phyloP scores from a whole-genome alignment of 2,797 vertebrate species.

The Cossypha dichroa region DNA sequence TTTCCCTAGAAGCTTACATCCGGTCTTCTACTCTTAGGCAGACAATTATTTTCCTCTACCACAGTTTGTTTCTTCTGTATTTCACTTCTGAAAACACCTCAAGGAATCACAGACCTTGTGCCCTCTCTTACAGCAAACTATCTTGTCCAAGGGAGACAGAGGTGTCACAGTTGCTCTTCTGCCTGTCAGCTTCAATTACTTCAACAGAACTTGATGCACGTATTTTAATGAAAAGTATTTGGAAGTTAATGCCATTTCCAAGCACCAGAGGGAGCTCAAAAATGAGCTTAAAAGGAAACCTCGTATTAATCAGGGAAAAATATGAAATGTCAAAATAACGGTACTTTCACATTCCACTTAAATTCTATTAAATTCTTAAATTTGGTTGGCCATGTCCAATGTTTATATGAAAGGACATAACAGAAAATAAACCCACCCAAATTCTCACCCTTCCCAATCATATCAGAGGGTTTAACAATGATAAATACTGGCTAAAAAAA shows the following conservation, averaged over 20 bases:
- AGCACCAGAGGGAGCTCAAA: slow-evolving; percentile 58
- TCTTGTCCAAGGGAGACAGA: neutral
- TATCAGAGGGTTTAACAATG: neutral
- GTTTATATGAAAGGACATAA: neutral
- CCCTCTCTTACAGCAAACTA: neutral
- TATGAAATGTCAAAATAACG: neutral
- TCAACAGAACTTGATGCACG: neutral
- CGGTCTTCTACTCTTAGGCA: neutral
- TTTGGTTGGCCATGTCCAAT: neutral
- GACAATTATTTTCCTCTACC: neutral
- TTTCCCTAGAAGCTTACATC: neutral
- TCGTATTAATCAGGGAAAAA: neutral
- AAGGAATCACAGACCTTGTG: neutral
- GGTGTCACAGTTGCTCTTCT: neutral
- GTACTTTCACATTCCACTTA: neutral
- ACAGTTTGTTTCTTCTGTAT: neutral
- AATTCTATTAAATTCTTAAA: neutral
- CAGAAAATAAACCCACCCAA: neutral
- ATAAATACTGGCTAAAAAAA: neutral
- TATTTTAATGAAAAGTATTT: neutral
- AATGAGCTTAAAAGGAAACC: neutral
- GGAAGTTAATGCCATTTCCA: neutral
- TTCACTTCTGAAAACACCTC: neutral
- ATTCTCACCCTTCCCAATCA: neutral
- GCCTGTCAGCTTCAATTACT: neutral